These are phyloP conservation scores for Enteromius fasciolatus DNA, from an alignment of 2,797 vertebrate species.

Conservation along the genomic window DNA sequence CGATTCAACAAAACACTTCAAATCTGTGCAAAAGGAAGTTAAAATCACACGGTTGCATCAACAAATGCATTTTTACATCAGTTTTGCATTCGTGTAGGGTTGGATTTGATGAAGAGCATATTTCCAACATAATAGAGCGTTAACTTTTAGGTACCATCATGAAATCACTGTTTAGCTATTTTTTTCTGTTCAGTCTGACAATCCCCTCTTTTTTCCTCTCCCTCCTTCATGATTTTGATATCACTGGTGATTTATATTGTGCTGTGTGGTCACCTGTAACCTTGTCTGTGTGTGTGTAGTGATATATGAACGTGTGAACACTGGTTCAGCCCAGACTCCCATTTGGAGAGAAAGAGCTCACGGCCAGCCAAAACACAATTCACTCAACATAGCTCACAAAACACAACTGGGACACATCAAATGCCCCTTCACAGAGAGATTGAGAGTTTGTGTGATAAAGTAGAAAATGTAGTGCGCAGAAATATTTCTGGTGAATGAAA, in stretches of 20 bases:
- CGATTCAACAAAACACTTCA: too few species aligned
- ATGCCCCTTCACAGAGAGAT: constrained; percentile 31
- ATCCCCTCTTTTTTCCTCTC: neutral
- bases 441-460: constrained; percentile 15
- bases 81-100: too few species aligned
- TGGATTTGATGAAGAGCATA: too few species aligned
- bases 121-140: too few species aligned
- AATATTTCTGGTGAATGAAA: neutral
- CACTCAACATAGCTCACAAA: constrained; percentile 54
- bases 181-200: constrained; percentile 3
- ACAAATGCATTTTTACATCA: too few species aligned
- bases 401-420: constrained; percentile 62
- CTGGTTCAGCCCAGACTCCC: constrained; percentile 56
- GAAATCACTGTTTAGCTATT: neutral
- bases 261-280: constrained; percentile 60
- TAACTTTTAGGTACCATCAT: neutral
- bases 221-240: constrained; percentile 54
- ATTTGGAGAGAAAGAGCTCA: constrained; percentile 48
- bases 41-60: too few species aligned
- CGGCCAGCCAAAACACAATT: constrained; percentile 58
- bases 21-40: too few species aligned
- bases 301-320: constrained; percentile 61
- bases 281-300: constrained; percentile 63
- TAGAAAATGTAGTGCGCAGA: neutral
- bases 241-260: constrained; percentile 64